Percentiles rank a stretch among this genome's conserved stretches.
Conservation (phyloP, 1,140 invertebrate species). For the Formica exsecta region DNA sequence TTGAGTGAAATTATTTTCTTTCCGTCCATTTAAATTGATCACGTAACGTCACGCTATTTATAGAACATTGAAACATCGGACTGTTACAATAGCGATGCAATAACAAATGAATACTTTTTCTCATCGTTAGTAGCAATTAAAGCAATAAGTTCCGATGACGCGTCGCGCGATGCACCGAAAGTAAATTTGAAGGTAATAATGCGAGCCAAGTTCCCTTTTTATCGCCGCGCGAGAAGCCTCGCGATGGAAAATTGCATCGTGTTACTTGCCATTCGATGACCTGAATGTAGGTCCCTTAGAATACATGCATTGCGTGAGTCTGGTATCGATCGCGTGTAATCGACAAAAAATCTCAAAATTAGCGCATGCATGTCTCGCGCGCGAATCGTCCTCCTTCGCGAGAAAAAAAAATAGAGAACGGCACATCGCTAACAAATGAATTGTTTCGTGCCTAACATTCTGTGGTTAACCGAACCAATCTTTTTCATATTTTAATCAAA, state of each 20-base stretch:
- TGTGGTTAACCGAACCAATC: not conserved
- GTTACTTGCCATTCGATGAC: constrained; percentile 65
- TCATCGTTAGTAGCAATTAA: constrained; percentile 40
- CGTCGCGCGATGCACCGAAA: constrained; percentile 16
- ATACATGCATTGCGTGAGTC: constrained; percentile 43
- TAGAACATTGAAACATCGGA: not conserved
- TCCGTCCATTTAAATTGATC: not conserved
- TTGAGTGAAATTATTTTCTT: constrained; percentile 25
- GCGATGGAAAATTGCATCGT: constrained; percentile 53
- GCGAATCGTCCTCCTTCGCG: constrained; percentile 27
- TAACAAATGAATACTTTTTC: constrained; percentile 42
- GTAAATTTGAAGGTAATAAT: not conserved
- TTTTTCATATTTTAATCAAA: not conserved
- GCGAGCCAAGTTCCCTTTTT: not conserved
- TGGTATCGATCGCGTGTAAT: constrained; percentile 60
- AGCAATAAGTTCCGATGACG: constrained; percentile 10
- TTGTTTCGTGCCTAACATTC: constrained; percentile 4
- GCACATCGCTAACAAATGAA: constrained; percentile 18
- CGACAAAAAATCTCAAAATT: constrained; percentile 68
- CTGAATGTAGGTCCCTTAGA: constrained; percentile 63
- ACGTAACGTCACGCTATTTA: constrained; percentile 8
- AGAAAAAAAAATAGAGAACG: not conserved
- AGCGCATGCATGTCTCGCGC: constrained; percentile 57
- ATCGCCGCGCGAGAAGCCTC: constrained; percentile 3
- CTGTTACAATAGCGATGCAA: not conserved